phyloP scores from a whole-genome alignment of 2,888 invertebrate species.

The Tetragonisca angustula region DNA sequence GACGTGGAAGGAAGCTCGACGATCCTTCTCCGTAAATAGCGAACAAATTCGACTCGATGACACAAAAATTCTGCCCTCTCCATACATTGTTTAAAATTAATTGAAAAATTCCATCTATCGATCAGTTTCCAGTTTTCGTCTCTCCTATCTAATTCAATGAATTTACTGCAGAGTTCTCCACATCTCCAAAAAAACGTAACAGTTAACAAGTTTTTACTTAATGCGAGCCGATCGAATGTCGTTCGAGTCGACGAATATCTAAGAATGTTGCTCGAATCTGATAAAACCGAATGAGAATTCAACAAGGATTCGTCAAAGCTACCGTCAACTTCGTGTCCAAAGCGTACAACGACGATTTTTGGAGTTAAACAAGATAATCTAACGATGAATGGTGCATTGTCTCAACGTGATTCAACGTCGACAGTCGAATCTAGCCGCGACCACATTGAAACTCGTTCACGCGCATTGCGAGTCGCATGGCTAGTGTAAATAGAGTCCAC shows the following conservation, averaged over 20 bases:
- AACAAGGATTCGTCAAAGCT: background rate
- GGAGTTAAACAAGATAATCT: background rate
- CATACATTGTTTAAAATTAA: background rate
- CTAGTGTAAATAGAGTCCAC: conserved; percentile 41
- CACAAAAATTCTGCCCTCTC: too few species aligned
- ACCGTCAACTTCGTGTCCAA: background rate
- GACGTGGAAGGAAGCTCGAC: background rate
- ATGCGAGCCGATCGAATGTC: background rate
- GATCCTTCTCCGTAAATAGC: background rate
- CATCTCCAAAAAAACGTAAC: background rate
- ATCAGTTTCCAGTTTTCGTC: too few species aligned
- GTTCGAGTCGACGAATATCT: background rate
- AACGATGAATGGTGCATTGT: background rate
- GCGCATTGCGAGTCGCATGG: conserved; percentile 25
- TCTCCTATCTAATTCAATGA: background rate
- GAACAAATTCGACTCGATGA: background rate
- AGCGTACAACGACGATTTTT: background rate
- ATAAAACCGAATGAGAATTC: background rate
- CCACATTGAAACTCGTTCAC: conserved; percentile 17
- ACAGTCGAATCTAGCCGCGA: conserved; percentile 13
- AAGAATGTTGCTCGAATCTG: background rate
- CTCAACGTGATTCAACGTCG: conserved; percentile 8
- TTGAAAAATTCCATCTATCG: background rate
- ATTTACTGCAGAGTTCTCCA: background rate
- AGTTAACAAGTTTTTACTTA: conserved; percentile 14